Conservation (phyloP, 2,888 invertebrate genomes). For the Lasioglossum pauxillum region DNA sequence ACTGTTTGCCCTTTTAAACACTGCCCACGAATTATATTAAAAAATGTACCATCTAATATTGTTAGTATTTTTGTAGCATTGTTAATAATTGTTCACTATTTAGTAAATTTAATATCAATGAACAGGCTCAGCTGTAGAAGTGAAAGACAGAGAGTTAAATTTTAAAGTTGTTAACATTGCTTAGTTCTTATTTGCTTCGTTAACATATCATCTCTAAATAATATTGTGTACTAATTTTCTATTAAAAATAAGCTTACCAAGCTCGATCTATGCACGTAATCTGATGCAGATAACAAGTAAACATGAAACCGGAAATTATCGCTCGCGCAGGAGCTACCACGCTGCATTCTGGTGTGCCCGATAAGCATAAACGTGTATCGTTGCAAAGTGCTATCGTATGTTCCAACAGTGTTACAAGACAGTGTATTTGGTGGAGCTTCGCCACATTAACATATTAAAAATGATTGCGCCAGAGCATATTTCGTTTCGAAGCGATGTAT, state of each 20-base stretch:
- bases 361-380: neutral
- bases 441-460: neutral
- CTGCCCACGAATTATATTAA: neutral
- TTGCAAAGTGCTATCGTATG: neutral
- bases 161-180: neutral
- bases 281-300: constrained; percentile 4
- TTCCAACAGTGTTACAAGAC: neutral
- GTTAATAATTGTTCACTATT: neutral
- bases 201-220: neutral
- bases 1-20: neutral
- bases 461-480: constrained; percentile 3
- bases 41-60: neutral
- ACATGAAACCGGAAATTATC: neutral
- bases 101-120: neutral
- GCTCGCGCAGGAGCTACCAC: neutral
- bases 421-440: neutral
- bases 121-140: neutral
- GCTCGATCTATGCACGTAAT: neutral
- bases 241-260: neutral
- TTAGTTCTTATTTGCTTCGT: neutral
- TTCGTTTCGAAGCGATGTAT: constrained; percentile 8
- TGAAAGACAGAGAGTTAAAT: neutral
- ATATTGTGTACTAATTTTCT: neutral
- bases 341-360: neutral
- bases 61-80: neutral